These are phyloP conservation scores for Corythornis cristatus DNA, from an alignment of 2,113 vertebrate genomes.

Conservation along the genomic window DNA sequence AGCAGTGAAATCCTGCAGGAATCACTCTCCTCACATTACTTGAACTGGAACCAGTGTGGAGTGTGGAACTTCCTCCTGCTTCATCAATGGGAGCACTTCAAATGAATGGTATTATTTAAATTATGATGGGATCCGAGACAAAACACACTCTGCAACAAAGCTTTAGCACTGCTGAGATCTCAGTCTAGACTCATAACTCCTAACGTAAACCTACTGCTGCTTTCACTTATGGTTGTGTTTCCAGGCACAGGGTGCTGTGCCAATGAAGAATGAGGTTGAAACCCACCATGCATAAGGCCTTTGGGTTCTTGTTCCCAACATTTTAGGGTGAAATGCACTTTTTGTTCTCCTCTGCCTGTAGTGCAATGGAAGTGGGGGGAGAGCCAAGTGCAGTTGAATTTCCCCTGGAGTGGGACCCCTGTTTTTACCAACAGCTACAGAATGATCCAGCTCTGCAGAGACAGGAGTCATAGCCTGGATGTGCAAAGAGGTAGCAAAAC, in stretches of 20 bases:
- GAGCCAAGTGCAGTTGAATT: not conserved
- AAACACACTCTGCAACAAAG: not conserved
- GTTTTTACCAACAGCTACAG: not conserved
- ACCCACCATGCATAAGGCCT: accelerated
- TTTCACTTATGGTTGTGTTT: not conserved
- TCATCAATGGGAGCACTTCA: not conserved
- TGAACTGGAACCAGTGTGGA: not conserved
- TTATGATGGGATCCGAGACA: not conserved
- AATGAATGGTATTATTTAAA: not conserved
- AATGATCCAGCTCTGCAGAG: not conserved
- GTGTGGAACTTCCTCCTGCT: not conserved
- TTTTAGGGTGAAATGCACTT: not conserved
- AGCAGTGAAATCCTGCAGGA: not conserved
- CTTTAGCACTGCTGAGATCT: not conserved
- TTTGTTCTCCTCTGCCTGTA: not conserved
- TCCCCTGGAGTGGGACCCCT: not conserved
- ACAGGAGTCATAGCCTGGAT: not conserved
- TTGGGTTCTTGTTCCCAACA: not conserved
- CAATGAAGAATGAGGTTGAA: not conserved
- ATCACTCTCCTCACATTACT: accelerated
- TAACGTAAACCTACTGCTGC: not conserved
- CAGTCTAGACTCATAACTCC: not conserved
- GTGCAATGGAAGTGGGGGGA: not conserved
- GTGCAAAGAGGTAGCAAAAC: not conserved
- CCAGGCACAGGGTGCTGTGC: not conserved